phyloP scores from a whole-genome alignment of 2,888 invertebrate genomes.

The Uloborus plumipes region DNA sequence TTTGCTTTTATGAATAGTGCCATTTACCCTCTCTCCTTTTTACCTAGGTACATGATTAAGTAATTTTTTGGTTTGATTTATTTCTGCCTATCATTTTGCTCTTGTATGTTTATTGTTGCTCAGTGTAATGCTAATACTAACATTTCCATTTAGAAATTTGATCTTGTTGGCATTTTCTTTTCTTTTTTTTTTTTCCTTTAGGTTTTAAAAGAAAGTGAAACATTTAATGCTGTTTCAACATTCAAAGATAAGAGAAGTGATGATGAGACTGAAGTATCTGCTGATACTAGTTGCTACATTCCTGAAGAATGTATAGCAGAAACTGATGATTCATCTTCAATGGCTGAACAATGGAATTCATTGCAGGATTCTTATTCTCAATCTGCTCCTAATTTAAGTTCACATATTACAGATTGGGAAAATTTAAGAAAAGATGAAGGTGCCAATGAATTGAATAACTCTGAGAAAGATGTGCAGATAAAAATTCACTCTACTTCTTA shows the following conservation, averaged over 20 bases:
- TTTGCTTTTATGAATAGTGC: too few species aligned
- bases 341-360: conserved; percentile 14
- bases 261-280: conserved; percentile 17
- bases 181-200: not conserved
- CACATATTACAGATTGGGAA: conserved; percentile 34
- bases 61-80: not conserved
- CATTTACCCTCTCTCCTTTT: too few species aligned
- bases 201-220: conserved; percentile 48
- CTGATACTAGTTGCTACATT: conserved; percentile 12
- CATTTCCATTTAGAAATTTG: not conserved
- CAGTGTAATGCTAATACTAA: not conserved
- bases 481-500: not conserved
- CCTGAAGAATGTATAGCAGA: conserved; percentile 9
- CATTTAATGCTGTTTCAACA: conserved; percentile 9
- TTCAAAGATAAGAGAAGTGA: conserved; percentile 35
- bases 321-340: not conserved
- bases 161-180: not conserved
- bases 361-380: conserved; percentile 45
- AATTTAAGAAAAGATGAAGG: conserved; percentile 3
- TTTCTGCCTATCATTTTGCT: not conserved
- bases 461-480: not conserved
- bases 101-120: not conserved
- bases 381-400: conserved; percentile 50
- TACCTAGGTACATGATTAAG: too few species aligned
- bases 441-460: not conserved